A percentile compares a stretch with the other conserved stretches of the same genome.
Evolutionary conservation across 92 coral and sea anemone species (phyloP).

Genomic region (Parazoanthus swiftii): DNA sequence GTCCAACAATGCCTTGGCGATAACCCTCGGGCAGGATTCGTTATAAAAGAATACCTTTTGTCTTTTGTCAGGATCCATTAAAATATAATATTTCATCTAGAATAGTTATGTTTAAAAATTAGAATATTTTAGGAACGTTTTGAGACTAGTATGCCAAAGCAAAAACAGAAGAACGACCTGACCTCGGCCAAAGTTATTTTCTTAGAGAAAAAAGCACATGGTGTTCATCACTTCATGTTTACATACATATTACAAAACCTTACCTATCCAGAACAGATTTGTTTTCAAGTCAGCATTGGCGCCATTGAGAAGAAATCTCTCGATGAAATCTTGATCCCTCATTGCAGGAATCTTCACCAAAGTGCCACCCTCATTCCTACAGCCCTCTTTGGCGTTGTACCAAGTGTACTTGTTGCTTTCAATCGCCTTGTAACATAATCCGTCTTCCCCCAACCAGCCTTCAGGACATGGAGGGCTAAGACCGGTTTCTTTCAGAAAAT

Average conservation of each 20-base stretch:
- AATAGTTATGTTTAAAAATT: too few relatives aligned
- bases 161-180: too few relatives aligned
- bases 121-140: too few relatives aligned
- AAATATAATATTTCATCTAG: too few relatives aligned
- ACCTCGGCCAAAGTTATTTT: too few relatives aligned
- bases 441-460: constrained; percentile 2
- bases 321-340: constrained; percentile 22
- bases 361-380: background rate
- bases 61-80: too few relatives aligned
- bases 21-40: too few relatives aligned
- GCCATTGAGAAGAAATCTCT: constrained; percentile 12
- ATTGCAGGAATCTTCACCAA: background rate
- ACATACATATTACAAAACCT: background rate
- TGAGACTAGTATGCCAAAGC: too few relatives aligned
- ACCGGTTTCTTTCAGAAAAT: background rate
- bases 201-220: too few relatives aligned
- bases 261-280: constrained; percentile 26
- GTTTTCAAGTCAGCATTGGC: background rate
- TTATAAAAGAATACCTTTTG: too few relatives aligned
- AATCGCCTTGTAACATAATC: constrained; percentile 5
- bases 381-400: constrained; percentile 8
- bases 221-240: too few relatives aligned
- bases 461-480: background rate
- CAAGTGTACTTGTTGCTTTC: constrained; percentile 9
- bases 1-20: too few relatives aligned